A percentile compares a stretch with the other conserved stretches of the same genome.
Conservation (phyloP, 1,140 invertebrate genomes). For the Drosophila ficusphila region DNA sequence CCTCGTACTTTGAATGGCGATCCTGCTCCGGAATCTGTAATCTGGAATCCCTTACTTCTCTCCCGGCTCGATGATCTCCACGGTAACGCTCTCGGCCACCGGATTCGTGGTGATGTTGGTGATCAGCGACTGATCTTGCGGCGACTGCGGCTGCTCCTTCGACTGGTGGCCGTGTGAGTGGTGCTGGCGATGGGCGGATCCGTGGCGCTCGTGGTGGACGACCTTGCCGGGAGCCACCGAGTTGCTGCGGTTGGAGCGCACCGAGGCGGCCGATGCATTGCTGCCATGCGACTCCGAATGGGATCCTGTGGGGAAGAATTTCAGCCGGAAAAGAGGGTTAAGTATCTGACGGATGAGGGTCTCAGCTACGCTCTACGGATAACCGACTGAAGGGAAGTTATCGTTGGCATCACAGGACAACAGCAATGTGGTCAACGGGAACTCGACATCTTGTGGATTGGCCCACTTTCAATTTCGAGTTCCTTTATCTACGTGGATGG, state of each 20-base stretch:
- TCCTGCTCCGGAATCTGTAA: background rate
- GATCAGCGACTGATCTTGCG: conserved; percentile 68
- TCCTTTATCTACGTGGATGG: conserved; percentile 21
- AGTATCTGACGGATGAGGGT: background rate
- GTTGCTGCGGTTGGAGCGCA: conserved; percentile 80
- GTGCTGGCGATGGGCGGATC: conserved; percentile 63
- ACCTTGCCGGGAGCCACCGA: conserved; percentile 78
- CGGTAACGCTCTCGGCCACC: conserved; percentile 81
- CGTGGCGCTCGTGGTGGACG: conserved; percentile 72
- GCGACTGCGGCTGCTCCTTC: conserved; percentile 55
- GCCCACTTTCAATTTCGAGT: conserved; percentile 2
- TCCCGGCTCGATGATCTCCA: conserved; percentile 79
- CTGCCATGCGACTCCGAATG: conserved; percentile 73
- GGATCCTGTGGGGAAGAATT: conserved; percentile 43
- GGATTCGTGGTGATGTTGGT: conserved; percentile 83
- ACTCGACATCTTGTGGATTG: conserved; percentile 1
- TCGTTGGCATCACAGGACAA: conserved; percentile 45
- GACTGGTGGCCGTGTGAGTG: conserved; percentile 55
- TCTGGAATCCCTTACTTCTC: conserved; percentile 35
- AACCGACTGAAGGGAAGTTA: conserved; percentile 45
- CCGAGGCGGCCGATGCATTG: conserved; percentile 77
- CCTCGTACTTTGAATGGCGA: background rate
- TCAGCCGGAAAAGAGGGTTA: background rate
- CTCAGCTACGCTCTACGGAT: conserved; percentile 22
- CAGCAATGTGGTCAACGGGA: conserved; percentile 44